Percentiles rank a stretch among this genome's conserved stretches.
Conservation (phyloP, 1,140 invertebrate genomes). For the Aradophagus sp. region DNA sequence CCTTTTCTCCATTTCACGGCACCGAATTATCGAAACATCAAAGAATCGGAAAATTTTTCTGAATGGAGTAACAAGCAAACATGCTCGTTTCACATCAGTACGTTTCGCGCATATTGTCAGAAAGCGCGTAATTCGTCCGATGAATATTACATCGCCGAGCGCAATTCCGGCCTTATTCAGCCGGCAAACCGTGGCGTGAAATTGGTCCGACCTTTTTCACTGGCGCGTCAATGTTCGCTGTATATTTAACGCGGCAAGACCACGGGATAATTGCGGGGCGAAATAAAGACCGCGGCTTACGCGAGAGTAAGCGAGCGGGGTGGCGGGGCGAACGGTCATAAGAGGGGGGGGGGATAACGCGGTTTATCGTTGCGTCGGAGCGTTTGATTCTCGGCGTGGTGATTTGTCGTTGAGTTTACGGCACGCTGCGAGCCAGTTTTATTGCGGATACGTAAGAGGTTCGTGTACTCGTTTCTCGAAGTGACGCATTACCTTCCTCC, state of each 20-base stretch:
- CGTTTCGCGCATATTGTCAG: slow-evolving; percentile 23
- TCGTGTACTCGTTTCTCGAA: slow-evolving; percentile 43
- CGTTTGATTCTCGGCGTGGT: slow-evolving; percentile 1
- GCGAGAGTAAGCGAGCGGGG: no score
- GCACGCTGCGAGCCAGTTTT: slow-evolving; percentile 19
- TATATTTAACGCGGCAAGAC: slow-evolving; percentile 9
- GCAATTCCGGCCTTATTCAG: slow-evolving; percentile 11
- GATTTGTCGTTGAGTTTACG: slow-evolving; percentile 17
- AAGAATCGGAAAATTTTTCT: no score
- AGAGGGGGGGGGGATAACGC: neutral
- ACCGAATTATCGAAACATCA: no score
- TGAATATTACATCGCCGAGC: slow-evolving; percentile 27
- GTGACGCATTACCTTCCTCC: slow-evolving; percentile 34
- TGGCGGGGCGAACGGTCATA: no score
- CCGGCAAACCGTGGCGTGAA: slow-evolving; percentile 17
- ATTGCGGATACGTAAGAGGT: slow-evolving; percentile 42
- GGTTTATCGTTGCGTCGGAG: neutral
- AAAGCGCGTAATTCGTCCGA: slow-evolving; percentile 11
- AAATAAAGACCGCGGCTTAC: neutral
- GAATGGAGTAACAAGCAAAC: no score
- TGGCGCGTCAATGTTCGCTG: no score
- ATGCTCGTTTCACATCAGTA: no score
- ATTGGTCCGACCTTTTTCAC: slow-evolving; percentile 12
- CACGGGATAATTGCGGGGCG: slow-evolving; percentile 8
- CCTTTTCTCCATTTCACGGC: no score